These are phyloP conservation scores for Montipora sp. DNA, from an alignment of 64 coral and sea anemone species.

Conservation along the genomic window DNA sequence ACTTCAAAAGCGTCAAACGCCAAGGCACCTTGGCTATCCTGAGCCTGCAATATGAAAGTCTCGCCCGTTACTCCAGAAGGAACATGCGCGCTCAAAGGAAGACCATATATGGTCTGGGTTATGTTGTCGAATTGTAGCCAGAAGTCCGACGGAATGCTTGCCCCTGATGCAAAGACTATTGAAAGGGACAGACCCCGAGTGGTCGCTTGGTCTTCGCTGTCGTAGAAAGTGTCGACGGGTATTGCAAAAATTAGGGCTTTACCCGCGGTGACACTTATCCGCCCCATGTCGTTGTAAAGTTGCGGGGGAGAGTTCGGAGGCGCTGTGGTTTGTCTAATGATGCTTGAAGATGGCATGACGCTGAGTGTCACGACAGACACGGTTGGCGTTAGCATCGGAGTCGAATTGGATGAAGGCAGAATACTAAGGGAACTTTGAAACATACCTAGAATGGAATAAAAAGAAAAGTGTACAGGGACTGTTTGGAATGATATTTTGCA, in stretches of 20 bases:
- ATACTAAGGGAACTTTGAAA: neutral
- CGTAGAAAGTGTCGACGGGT: constrained; percentile 79
- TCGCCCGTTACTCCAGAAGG: constrained; percentile 50
- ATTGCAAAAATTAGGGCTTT: constrained; percentile 62
- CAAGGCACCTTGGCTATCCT: constrained; percentile 38
- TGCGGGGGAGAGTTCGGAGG: constrained; percentile 27
- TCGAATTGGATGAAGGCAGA: constrained; percentile 13
- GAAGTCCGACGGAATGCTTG: constrained; percentile 50
- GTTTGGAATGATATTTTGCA: constrained; percentile 6
- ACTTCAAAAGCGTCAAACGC: constrained; percentile 81
- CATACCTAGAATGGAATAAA: constrained; percentile 49
- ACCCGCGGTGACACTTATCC: constrained; percentile 68
- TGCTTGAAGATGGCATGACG: neutral
- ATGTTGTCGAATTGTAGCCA: constrained; percentile 76
- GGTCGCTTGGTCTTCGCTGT: constrained; percentile 72
- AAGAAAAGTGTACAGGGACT: neutral
- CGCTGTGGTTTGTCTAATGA: constrained; percentile 11
- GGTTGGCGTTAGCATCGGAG: constrained; percentile 1
- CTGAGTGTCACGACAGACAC: neutral
- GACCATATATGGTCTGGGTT: constrained; percentile 69
- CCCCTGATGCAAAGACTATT: neutral
- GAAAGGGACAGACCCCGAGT: constrained; percentile 68
- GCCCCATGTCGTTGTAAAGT: constrained; percentile 75
- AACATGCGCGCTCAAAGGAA: constrained; percentile 69
- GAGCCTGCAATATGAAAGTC: constrained; percentile 62